These are phyloP conservation scores for Cyclopterus lumpus DNA, from an alignment of 2,797 vertebrate species.

Conservation along the genomic window DNA sequence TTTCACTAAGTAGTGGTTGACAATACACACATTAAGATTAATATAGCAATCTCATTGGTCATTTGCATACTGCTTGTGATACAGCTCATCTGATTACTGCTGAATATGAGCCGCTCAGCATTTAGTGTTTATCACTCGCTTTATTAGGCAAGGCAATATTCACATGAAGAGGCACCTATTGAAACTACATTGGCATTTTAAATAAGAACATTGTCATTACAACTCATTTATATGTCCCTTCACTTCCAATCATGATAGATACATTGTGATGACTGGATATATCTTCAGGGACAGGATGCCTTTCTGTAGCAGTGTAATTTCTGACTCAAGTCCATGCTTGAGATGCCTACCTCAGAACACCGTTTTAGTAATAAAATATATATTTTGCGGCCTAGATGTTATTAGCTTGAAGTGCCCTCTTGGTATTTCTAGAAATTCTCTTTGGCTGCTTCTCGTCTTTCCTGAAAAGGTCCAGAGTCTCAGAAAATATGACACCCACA, in stretches of 20 bases:
- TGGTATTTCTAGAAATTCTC: background rate
- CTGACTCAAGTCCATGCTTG: background rate
- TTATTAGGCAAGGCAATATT: conserved; percentile 57
- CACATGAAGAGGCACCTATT: conserved; percentile 13
- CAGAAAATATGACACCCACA: background rate
- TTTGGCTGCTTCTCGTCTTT: background rate
- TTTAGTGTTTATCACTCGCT: conserved; percentile 62
- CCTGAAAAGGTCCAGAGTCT: background rate
- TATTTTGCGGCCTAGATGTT: background rate
- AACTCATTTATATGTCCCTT: conserved; percentile 36
- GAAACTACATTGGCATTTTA: conserved; percentile 20
- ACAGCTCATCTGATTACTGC: conserved; percentile 58
- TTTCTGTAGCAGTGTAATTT: background rate
- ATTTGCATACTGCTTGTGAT: conserved; percentile 66
- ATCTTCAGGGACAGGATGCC: background rate
- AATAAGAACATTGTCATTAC: conserved; percentile 35
- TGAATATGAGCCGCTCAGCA: conserved; percentile 57
- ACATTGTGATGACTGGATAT: conserved; percentile 22
- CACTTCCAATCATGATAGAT: conserved; percentile 36
- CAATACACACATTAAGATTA: conserved; percentile 72
- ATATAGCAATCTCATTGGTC: conserved; percentile 58
- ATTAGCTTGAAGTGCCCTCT: background rate
- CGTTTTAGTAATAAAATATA: background rate
- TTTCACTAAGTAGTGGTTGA: conserved; percentile 57
- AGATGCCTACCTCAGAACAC: background rate